Percentiles rank a stretch among this genome's conserved stretches.
Conservation (phyloP, 2,888 invertebrate genomes). For the Aleiodes testaceus region DNA sequence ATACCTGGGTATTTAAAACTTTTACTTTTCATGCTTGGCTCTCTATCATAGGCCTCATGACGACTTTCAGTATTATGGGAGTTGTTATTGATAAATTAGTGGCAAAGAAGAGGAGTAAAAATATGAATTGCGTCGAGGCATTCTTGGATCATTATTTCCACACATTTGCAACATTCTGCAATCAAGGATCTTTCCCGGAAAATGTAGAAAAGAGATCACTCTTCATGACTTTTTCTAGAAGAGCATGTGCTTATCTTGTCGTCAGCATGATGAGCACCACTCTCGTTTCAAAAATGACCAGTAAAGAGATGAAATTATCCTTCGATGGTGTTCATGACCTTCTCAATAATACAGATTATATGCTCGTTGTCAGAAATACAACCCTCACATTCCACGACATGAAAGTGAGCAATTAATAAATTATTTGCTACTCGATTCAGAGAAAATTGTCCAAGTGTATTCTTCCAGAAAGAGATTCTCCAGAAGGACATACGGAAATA, state of each 20-base stretch:
- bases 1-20: constrained; percentile 41
- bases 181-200: constrained; percentile 36
- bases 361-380: background rate
- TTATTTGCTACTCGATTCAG: no score
- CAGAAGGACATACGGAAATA: background rate
- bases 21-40: constrained; percentile 37
- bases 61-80: constrained; percentile 40
- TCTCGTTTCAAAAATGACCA: constrained; percentile 53
- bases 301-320: constrained; percentile 48
- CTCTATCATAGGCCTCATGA: constrained; percentile 20
- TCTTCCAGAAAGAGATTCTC: background rate
- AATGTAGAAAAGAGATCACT: background rate
- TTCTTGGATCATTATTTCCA: constrained; percentile 53
- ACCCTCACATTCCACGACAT: background rate
- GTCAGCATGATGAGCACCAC: constrained; percentile 51
- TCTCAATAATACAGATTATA: constrained; percentile 50
- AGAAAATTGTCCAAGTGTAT: background rate
- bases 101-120: background rate
- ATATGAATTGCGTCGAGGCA: constrained; percentile 32
- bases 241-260: constrained; percentile 49
- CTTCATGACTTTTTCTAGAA: constrained; percentile 8
- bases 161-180: constrained; percentile 50
- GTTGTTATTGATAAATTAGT: constrained; percentile 29
- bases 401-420: background rate
- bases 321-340: constrained; percentile 52